These are phyloP conservation scores for Sisyra nigra DNA, from an alignment of 2,888 invertebrate genomes.

Conservation along the genomic window DNA sequence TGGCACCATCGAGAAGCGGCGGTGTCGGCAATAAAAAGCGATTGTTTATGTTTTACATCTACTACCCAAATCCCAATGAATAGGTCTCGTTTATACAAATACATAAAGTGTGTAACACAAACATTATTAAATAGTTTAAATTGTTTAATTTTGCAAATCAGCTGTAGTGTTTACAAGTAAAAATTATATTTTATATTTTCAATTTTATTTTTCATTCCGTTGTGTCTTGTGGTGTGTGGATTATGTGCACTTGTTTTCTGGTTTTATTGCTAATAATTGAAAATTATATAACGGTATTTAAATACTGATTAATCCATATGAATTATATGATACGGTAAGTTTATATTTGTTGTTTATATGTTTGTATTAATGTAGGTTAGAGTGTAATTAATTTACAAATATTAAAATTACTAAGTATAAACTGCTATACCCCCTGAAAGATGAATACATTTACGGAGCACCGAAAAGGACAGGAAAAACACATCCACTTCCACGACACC, in stretches of 20 bases:
- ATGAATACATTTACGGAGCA: conserved; percentile 10
- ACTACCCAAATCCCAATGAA: conserved; percentile 8
- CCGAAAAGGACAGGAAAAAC: conserved; percentile 7
- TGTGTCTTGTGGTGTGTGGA: conserved; percentile 7
- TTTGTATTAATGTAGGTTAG: conserved; percentile 9
- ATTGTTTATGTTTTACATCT: conserved; percentile 7
- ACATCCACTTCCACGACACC: too few species aligned
- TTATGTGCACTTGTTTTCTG: conserved; percentile 7
- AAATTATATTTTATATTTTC: conserved; percentile 7
- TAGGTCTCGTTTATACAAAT: conserved; percentile 8
- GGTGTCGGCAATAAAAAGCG: conserved; percentile 8
- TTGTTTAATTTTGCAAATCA: conserved; percentile 8
- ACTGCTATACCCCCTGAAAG: conserved; percentile 9
- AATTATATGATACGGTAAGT: conserved; percentile 8
- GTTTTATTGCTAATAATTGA: conserved; percentile 2
- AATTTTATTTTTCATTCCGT: conserved; percentile 6
- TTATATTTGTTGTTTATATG: too few species aligned
- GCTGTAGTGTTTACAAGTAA: conserved; percentile 6
- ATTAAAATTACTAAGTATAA: conserved; percentile 9
- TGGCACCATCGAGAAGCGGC: conserved; percentile 9
- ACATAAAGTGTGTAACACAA: conserved; percentile 8
- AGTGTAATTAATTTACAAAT: conserved; percentile 9
- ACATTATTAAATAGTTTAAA: conserved; percentile 8
- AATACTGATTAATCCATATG: background rate
- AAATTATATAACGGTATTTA: background rate